Conservation (phyloP, 2,888 invertebrate species). For the Nymphalis polychloros region DNA sequence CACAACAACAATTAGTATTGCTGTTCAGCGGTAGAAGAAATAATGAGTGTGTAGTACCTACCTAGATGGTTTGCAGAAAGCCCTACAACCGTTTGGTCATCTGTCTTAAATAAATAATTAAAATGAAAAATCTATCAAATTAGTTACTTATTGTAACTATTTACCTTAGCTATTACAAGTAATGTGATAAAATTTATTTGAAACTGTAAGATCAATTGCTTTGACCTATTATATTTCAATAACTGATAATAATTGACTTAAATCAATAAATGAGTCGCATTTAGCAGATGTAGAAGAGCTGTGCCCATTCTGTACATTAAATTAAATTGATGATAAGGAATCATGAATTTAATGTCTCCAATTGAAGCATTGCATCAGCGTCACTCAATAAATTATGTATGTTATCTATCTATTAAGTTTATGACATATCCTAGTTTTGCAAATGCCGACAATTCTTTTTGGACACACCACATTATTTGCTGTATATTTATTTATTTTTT, state of each 20-base stretch:
- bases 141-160: background rate
- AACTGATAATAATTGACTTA: conserved; percentile 26
- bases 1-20: too few relatives aligned
- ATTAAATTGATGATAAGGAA: conserved; percentile 24
- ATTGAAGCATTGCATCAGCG: conserved; percentile 24
- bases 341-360: conserved; percentile 23
- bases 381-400: background rate
- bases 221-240: conserved; percentile 27
- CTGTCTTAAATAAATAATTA: too few relatives aligned
- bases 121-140: too few relatives aligned
- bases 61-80: too few relatives aligned
- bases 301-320: conserved; percentile 21
- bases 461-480: too few relatives aligned
- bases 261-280: conserved; percentile 13
- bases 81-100: too few relatives aligned
- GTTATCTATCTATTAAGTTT: conserved; percentile 8
- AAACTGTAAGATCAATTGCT: conserved; percentile 17
- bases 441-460: conserved; percentile 2
- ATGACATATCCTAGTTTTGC: background rate
- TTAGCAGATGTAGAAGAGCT: conserved; percentile 4
- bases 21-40: too few relatives aligned
- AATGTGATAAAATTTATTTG: background rate
- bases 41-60: too few relatives aligned
- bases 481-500: too few relatives aligned
- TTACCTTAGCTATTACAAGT: background rate